Evolutionary conservation across 30 jellyfish, hydroid and myxozoan species (phyloP), one percentile per base, ranked within the genome.

Genomic region (Hydractinia symbiolongicarpus): DNA sequence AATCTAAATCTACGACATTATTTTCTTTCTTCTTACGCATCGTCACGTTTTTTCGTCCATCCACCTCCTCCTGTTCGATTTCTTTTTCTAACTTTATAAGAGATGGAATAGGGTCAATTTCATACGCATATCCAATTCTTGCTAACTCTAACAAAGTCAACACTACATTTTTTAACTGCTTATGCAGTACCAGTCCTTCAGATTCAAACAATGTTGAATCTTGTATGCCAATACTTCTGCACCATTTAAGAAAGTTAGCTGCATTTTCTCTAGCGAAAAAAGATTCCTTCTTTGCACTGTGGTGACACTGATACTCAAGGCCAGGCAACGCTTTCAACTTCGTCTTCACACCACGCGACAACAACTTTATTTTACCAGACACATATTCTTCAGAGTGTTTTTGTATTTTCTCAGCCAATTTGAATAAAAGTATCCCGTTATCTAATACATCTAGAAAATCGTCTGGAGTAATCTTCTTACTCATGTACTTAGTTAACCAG

Each of bases 181-280:
- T 72, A 55, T 89, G 96, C 15, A 89, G 76, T 3, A 89, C 96
- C 16, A 89, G 79, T 6, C 94, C 96, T 9, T 89, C 96, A 16
- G 96, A 83, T 72, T 83, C 96, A 79, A 89, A 89, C 9, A 89
- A 78, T 0, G 89, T 89, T 57, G 95, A 67, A 8, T 89, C 96
- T 56, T 81, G 54, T n/a, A 83, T 83, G 61, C 96, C 96, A 21
- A 82, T 73, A 4, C 84, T 82, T 60, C 81, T 72, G 62, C 96
- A 89, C 96, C 96, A 89, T 20, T 88, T 79, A 54, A 72, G 11
- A 81, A 89, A 89, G 44, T 89, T 77, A 51, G 94, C 93, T 50
- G 96, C 96, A 77, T 89, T 89, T 40, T 89, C 96, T 11, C 96
- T 66, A 11, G 96, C 96, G 14, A 78, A 83, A 21, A 89, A 89